Evolutionary conservation across 2,113 vertebrate genomes (phyloP), one percentile per base, ranked within the genome.

Genomic region (Phrynosoma blainvillii): DNA sequence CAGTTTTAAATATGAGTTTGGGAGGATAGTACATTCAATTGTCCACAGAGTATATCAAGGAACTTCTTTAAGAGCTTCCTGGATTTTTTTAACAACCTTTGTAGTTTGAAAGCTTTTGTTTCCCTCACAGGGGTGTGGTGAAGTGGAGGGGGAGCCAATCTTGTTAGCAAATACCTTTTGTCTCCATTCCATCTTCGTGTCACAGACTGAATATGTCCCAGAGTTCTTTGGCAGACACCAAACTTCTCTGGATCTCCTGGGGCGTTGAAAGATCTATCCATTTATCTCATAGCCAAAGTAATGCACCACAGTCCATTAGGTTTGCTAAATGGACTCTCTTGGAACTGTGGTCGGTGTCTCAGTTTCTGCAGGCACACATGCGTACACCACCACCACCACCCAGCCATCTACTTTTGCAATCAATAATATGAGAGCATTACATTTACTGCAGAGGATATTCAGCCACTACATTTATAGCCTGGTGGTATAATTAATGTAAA

Each of bases 251-350:
- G 16, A 25, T 76, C 36, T 66, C 56, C 71, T 12, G 47, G 59
- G 11, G 56, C 79, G 66, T 47, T 14, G 18, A 68, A 88, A 54
- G 30, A 40, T 11, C 73, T 32, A 40, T 30, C 36, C 52, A 1
- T 21, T 81, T 62, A 27, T n/a, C 52, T 56, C n/a, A n/a, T 42
- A 3, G 36, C 23, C 20, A 14, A 77, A 83, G 70, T 77, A 66
- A 54, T 77, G 59, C 3, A 30, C 71, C 12, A 4, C 56, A 83
- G 56, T 77, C 79, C 79, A 88, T 88, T 88, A 75, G 59, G 36
- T 42, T 54, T 47, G 70, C 71, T 65, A 75, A 87, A 87, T 66
- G 71, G 40, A 47, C 62, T 68, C 12, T 54, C 25, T 65, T 77
- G 75, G 42, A 78, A 78, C 75, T 3, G 42, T 65, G 8, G n/a